Percentiles rank a stretch among this genome's conserved stretches.
These are phyloP conservation scores for Mirza zaza DNA, from an alignment of 2,113 vertebrate species.

Conservation along the genomic window DNA sequence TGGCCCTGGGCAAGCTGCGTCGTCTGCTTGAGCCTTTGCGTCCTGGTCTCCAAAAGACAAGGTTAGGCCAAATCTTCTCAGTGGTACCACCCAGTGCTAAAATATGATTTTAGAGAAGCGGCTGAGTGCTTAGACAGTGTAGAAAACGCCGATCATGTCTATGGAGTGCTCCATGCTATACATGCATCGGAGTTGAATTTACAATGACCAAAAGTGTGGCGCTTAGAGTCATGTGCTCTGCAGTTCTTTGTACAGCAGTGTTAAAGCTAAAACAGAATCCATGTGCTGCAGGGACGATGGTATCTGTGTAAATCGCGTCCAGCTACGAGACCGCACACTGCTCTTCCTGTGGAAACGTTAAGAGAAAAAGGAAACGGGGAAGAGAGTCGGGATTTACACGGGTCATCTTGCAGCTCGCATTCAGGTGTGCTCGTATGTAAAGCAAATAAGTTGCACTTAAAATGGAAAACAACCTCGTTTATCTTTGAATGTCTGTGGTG, in stretches of 20 bases:
- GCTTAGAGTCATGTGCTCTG: not conserved
- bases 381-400: not conserved
- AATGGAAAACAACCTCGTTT: conserved; percentile 49
- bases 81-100: not conserved
- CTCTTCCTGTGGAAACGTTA: not conserved
- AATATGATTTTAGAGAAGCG: not conserved
- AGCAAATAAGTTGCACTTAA: conserved; percentile 23
- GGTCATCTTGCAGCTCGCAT: not conserved
- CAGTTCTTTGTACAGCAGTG: not conserved
- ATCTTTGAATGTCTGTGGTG: conserved; percentile 42
- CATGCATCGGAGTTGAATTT: not conserved
- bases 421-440: not conserved
- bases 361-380: not conserved
- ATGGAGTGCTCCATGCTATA: not conserved
- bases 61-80: not conserved
- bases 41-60: not conserved
- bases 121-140: not conserved
- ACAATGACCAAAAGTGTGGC: not conserved
- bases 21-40: not conserved
- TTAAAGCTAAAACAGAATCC: not conserved
- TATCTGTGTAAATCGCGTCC: not conserved
- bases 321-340: not conserved
- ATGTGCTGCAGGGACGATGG: not conserved
- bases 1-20: not conserved
- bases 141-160: not conserved